Percentiles rank a stretch among this genome's conserved stretches.
These are phyloP conservation scores for Frieseomelitta varia DNA, from an alignment of 1,140 invertebrate species.

Conservation along the genomic window DNA sequence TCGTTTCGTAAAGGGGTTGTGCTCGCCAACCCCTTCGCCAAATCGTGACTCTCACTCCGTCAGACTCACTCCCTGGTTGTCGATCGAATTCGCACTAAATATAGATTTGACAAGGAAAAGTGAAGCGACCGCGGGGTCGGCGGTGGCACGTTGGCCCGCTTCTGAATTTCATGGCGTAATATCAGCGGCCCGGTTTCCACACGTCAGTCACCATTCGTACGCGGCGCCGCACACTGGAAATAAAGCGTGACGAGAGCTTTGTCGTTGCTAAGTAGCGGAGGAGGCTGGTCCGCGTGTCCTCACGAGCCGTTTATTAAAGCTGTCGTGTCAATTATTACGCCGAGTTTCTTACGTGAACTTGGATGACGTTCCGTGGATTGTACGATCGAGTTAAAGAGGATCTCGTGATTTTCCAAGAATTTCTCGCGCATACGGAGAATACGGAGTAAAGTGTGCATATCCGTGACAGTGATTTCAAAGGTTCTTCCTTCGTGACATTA, in stretches of 20 bases:
- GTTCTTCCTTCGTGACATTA: not conserved
- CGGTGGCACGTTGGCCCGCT: slow-evolving; percentile 39
- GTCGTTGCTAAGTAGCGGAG: not conserved
- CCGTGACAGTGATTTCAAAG: not conserved
- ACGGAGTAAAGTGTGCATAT: not conserved
- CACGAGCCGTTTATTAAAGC: not conserved
- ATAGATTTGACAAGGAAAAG: slow-evolving; percentile 50
- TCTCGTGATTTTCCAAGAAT: not conserved
- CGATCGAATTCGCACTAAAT: slow-evolving; percentile 54
- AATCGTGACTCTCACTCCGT: not conserved
- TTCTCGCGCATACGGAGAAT: not conserved
- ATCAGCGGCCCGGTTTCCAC: slow-evolving; percentile 11
- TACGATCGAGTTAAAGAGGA: not conserved
- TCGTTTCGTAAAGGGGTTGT: slow-evolving; percentile 5
- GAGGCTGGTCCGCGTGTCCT: slow-evolving; percentile 3
- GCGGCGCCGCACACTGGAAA: slow-evolving; percentile 25
- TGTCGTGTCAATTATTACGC: not conserved
- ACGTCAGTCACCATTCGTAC: slow-evolving; percentile 31
- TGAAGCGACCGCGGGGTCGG: not conserved
- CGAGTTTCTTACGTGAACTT: not conserved
- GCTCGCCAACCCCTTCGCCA: not conserved
- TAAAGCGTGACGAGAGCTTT: slow-evolving; percentile 30
- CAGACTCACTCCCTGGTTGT: not conserved
- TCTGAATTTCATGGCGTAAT: slow-evolving; percentile 48
- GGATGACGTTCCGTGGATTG: not conserved